Percentiles rank a stretch among this genome's conserved stretches.
phyloP scores from a whole-genome alignment of 2,888 invertebrate genomes.

The Marronus borbonicus region DNA sequence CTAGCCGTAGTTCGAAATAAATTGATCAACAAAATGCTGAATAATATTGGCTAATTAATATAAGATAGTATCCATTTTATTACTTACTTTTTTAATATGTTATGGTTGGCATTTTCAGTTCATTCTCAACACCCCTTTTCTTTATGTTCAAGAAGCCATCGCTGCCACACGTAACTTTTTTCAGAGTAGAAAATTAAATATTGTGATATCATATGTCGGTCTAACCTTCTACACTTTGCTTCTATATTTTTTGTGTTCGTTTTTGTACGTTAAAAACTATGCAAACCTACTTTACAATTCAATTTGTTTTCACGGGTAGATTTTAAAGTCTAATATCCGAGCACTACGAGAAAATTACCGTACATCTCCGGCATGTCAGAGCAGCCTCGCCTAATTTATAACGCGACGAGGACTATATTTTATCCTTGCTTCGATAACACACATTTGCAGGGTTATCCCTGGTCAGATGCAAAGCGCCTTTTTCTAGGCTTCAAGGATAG shows the following conservation, averaged over 20 bases:
- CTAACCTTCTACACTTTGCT: neutral
- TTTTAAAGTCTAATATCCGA: slow-evolving; percentile 22
- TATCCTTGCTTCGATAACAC: slow-evolving; percentile 43
- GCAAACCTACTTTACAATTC: slow-evolving; percentile 9
- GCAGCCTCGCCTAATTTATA: slow-evolving; percentile 38
- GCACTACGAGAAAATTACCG: slow-evolving; percentile 33
- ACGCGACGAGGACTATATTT: slow-evolving; percentile 29
- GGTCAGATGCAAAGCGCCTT: slow-evolving; percentile 40
- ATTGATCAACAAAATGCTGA: too few species aligned
- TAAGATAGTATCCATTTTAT: too few species aligned
- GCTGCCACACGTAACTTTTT: too few species aligned
- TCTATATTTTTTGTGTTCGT: slow-evolving; percentile 1
- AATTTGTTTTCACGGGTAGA: slow-evolving; percentile 33
- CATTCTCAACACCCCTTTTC: too few species aligned
- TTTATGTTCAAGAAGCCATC: too few species aligned
- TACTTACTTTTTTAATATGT: too few species aligned
- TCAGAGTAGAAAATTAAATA: too few species aligned
- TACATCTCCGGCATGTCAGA: slow-evolving; percentile 30
- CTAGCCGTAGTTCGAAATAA: too few species aligned
- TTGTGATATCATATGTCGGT: too few species aligned
- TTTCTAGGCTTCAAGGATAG: neutral
- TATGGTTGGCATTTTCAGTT: too few species aligned
- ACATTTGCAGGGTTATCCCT: slow-evolving; percentile 38
- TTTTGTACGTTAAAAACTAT: neutral
- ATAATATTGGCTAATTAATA: too few species aligned